Evolutionary conservation across 2,888 invertebrate genomes (phyloP), one percentile per base, ranked within the genome.

Genomic region (Nomada flava): DNA sequence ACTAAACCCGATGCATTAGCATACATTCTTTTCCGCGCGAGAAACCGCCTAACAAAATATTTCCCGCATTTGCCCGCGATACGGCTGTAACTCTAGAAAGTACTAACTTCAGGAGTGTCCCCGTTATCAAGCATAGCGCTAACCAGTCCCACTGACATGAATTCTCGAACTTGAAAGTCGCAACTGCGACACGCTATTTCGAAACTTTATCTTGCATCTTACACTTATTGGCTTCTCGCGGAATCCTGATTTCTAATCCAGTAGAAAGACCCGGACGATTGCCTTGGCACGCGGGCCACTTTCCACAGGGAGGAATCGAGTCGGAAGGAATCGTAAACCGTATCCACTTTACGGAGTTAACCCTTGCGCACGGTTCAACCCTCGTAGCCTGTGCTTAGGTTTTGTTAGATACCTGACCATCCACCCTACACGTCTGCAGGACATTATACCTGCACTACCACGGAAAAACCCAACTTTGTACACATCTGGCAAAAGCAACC

Each of bases 311-410:
- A 53, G 69, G 68, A 57, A 79, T 36, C 55, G 79, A 74, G 79
- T 76, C 71, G 83, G 69, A 79, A 76, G 69, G 74, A 81, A 83
- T 85, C 86, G 82, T 86, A 86, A 87, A 85, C 68, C 52, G 80
- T 78, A 79, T 83, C 72, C 68, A 74, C 75, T 73, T 55, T 73
- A 62, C 65, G 36, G 63, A 47, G 64, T 76, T 79, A 86, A 86
- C 82, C 77, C 75, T 84, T 75, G 77, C 76, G 64, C 78, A 3
- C 53, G 72, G 55, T 76, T 82, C 71, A 78, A 79, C 60, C 82
- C 60, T 82, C 85, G 78, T 87, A 86, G 82, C 86, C 79, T 71
- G 64, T 59, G 70, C 83, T 81, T 77, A 71, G 80, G 64, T 79
- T n/a, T n/a, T n/a, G n/a, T n/a, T n/a, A n/a, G n/a, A n/a, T n/a